Percentiles rank a stretch among this genome's conserved stretches.
Conservation (phyloP, 2,888 invertebrate genomes). For the Syrista parreyssii region DNA sequence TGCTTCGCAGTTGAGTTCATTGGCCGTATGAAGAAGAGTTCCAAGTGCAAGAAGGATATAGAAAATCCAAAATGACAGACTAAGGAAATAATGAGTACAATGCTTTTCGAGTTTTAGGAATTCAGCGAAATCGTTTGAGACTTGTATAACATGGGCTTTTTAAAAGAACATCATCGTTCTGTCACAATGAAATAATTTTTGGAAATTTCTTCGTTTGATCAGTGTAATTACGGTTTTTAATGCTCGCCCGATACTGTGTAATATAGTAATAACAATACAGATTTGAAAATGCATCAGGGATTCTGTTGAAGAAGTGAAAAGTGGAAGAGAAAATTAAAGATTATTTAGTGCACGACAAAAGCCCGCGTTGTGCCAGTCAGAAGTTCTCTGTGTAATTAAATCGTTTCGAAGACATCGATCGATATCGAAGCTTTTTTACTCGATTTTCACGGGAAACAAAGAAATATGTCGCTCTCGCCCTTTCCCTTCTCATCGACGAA, state of each 20-base stretch:
- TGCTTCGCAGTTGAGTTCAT: not conserved
- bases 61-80: not conserved
- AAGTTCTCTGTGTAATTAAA: not conserved
- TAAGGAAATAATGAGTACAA: not conserved
- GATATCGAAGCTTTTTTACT: constrained; percentile 34
- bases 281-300: not conserved
- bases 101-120: not conserved
- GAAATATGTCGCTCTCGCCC: not conserved
- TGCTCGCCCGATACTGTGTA: not conserved
- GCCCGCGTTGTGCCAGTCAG: not conserved
- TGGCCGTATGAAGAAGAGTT: not conserved
- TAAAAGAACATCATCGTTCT: not conserved
- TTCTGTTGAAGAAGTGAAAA: not conserved
- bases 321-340: not conserved
- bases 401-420: not conserved
- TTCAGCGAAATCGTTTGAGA: not conserved
- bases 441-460: constrained; percentile 13
- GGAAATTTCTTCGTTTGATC: not conserved
- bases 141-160: not conserved
- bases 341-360: not conserved
- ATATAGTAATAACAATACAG: not conserved
- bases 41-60: not conserved
- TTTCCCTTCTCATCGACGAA: constrained; percentile 21
- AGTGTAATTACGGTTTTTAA: not conserved
- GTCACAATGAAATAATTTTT: not conserved